phyloP scores from a whole-genome alignment of 2,888 invertebrate genomes.

The Diploptera punctata region DNA sequence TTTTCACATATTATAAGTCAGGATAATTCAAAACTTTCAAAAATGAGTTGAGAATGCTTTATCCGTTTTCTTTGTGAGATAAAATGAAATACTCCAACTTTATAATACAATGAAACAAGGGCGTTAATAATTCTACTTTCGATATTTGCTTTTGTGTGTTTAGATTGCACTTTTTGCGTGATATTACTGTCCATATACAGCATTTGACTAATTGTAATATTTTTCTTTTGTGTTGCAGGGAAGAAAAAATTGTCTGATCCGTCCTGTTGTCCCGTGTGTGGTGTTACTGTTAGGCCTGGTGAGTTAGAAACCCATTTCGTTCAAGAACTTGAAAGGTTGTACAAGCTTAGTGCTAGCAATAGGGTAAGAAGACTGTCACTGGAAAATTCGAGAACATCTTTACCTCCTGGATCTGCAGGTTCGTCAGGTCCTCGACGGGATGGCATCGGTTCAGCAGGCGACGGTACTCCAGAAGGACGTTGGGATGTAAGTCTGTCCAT shows the following conservation, averaged over 20 bases:
- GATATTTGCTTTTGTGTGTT: too few species aligned
- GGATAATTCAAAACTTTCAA: too few species aligned
- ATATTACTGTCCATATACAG: too few species aligned
- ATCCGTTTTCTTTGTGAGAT: too few species aligned
- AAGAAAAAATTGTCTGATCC: constrained; percentile 70
- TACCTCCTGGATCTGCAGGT: constrained; percentile 12
- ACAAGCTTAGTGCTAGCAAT: constrained; percentile 55
- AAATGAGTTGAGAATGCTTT: too few species aligned
- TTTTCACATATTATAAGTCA: too few species aligned
- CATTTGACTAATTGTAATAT: too few species aligned
- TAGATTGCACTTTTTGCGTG: too few species aligned
- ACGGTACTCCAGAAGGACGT: constrained; percentile 63
- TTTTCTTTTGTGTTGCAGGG: constrained; percentile 47
- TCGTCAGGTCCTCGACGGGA: constrained; percentile 54
- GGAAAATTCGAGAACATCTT: constrained; percentile 11
- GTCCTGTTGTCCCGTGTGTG: constrained; percentile 88
- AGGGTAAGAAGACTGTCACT: constrained; percentile 27
- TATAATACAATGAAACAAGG: too few species aligned
- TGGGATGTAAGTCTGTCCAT: constrained; percentile 64
- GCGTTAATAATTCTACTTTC: too few species aligned
- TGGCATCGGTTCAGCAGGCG: constrained; percentile 52
- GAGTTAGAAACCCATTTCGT: constrained; percentile 85
- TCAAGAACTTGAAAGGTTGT: constrained; percentile 78
- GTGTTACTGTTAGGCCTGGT: constrained; percentile 79
- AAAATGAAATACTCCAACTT: too few species aligned